These are phyloP conservation scores for Prunella strophiata DNA, from an alignment of 2,797 vertebrate genomes.

Conservation along the genomic window DNA sequence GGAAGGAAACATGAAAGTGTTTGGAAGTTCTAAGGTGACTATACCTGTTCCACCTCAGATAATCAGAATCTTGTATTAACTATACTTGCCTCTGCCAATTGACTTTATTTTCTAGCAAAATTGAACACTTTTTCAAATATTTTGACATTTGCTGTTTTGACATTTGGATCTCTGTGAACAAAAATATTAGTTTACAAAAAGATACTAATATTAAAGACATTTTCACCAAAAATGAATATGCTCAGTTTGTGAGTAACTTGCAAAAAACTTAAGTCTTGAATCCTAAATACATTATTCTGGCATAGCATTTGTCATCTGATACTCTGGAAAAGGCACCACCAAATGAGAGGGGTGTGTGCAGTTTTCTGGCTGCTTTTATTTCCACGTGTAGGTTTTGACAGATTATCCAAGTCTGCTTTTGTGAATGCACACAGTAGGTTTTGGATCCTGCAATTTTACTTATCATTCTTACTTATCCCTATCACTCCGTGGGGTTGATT, in stretches of 20 bases:
- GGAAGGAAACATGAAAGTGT: background rate
- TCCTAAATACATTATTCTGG: background rate
- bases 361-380: background rate
- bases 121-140: conserved; percentile 5
- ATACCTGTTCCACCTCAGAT: background rate
- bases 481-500: background rate
- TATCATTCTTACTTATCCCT: background rate
- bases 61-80: background rate
- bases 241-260: conserved; percentile 30
- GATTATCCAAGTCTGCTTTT: background rate
- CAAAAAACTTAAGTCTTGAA: background rate
- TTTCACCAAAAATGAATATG: conserved; percentile 29
- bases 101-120: conserved; percentile 27
- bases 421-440: background rate
- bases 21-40: background rate
- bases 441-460: background rate
- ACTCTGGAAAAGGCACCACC: background rate
- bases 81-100: background rate
- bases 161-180: conserved; percentile 15
- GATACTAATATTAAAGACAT: conserved; percentile 33
- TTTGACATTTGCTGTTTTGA: conserved; percentile 25
- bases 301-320: background rate
- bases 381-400: background rate
- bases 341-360: background rate
- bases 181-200: conserved; percentile 7